These are phyloP conservation scores for Plodia interpunctella DNA, from an alignment of 1,140 invertebrate species.

Conservation along the genomic window DNA sequence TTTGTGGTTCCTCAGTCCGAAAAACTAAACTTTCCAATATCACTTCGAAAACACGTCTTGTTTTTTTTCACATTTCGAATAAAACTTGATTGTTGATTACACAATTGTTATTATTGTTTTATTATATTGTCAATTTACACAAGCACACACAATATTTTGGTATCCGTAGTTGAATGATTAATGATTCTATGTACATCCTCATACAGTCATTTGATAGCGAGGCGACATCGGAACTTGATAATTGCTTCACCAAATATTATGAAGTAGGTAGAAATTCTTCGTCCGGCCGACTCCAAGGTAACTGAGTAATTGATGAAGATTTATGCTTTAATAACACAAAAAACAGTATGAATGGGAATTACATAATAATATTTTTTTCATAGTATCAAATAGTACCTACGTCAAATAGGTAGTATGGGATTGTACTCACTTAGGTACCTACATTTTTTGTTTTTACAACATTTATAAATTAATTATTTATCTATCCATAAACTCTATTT, in stretches of 20 bases:
- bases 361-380: not conserved
- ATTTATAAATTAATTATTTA: too few species aligned
- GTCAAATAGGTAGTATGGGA: too few species aligned
- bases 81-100: not conserved
- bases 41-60: not conserved
- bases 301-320: not conserved
- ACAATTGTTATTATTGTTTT: too few species aligned
- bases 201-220: not conserved
- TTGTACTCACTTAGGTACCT: not conserved
- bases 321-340: not conserved
- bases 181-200: not conserved
- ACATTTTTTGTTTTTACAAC: not conserved
- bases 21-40: not conserved
- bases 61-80: too few species aligned
- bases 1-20: conserved; percentile 38
- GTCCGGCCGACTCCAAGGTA: not conserved
- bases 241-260: not conserved
- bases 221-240: not conserved
- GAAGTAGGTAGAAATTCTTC: not conserved
- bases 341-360: not conserved
- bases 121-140: not conserved
- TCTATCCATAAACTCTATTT: too few species aligned
- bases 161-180: not conserved
- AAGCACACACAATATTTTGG: not conserved
- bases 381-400: not conserved